Percentiles rank a stretch among this genome's conserved stretches.
These are phyloP conservation scores for Sebastes aleutianus DNA, from an alignment of 2,797 vertebrate genomes.

Conservation along the genomic window DNA sequence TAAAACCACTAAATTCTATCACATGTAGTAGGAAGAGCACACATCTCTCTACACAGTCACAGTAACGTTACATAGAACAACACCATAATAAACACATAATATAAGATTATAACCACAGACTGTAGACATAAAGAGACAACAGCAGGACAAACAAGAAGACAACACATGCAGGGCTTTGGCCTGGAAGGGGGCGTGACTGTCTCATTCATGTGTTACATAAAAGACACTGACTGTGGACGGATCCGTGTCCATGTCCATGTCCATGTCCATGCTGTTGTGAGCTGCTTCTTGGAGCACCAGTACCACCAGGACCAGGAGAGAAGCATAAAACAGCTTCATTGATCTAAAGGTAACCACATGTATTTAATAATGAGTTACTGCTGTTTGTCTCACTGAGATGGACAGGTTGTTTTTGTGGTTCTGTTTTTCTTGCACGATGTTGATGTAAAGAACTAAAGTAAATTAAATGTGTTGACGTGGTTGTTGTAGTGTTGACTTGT, in stretches of 20 bases:
- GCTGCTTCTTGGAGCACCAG: not conserved
- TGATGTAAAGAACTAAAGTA: not conserved
- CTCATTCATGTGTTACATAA: slow-evolving; percentile 34
- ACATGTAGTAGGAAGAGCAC: not conserved
- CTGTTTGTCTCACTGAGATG: not conserved
- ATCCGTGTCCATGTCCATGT: not conserved
- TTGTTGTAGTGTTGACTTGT: not conserved
- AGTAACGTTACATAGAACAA: too few relatives aligned
- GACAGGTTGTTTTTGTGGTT: not conserved
- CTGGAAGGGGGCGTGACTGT: slow-evolving; percentile 28
- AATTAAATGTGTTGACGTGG: accelerated
- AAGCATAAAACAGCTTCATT: accelerated
- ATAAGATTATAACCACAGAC: too few relatives aligned
- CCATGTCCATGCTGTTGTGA: not conserved
- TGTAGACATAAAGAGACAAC: too few relatives aligned
- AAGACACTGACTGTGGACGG: not conserved
- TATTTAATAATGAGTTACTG: not conserved
- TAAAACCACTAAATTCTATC: not conserved
- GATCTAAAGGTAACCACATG: not conserved
- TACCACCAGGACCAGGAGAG: accelerated
- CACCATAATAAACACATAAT: not conserved
- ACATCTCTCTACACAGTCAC: not conserved
- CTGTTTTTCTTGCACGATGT: not conserved
- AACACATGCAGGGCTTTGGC: not conserved
- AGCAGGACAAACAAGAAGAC: not conserved